These are phyloP conservation scores for Cephus spinipes DNA, from an alignment of 2,888 invertebrate genomes.

Conservation along the genomic window DNA sequence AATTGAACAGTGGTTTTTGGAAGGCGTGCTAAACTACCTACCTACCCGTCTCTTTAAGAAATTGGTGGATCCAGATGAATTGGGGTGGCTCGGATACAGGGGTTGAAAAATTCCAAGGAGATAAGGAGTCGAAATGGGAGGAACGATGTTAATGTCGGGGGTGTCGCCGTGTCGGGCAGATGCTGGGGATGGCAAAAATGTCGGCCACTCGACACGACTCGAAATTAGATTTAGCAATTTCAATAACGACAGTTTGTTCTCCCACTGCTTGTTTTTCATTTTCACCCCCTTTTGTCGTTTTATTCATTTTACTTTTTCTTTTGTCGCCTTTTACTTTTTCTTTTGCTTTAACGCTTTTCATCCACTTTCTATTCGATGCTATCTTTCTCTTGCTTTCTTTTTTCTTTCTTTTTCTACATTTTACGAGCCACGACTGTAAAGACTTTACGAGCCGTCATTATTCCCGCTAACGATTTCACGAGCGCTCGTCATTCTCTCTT, in stretches of 20 bases:
- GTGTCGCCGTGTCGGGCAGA: neutral
- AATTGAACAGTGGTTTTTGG: neutral
- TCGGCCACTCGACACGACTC: neutral
- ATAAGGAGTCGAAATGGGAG: neutral
- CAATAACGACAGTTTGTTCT: constrained; percentile 3
- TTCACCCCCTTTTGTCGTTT: neutral
- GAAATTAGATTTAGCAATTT: constrained; percentile 16
- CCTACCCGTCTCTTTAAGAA: neutral
- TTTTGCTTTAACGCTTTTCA: neutral
- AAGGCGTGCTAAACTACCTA: neutral
- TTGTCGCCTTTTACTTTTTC: neutral
- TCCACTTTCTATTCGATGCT: neutral
- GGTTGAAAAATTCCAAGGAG: neutral
- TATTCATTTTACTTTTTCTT: neutral
- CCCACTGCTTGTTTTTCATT: constrained; percentile 12
- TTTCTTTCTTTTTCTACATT: neutral
- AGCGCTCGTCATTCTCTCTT: neutral
- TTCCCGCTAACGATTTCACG: neutral
- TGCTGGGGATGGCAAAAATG: neutral
- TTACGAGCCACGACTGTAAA: neutral
- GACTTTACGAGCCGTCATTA: neutral
- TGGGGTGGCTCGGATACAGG: neutral
- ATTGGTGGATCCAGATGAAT: neutral
- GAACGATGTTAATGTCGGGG: neutral
- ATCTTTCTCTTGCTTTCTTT: neutral